Conservation (phyloP, 92 coral and sea anemone genomes). For the Siderastrea siderea region DNA sequence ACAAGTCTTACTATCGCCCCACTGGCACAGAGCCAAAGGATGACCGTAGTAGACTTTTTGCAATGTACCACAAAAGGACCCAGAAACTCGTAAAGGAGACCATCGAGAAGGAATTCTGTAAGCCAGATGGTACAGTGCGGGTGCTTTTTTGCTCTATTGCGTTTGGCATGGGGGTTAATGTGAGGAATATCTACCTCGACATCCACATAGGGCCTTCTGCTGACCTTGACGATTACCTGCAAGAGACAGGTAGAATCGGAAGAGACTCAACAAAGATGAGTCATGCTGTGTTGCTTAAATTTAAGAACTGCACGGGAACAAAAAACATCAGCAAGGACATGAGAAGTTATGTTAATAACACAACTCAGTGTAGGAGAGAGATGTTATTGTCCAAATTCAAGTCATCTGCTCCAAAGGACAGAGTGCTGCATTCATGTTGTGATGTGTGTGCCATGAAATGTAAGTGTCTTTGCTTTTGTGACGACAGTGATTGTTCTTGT, state of each 20-base stretch:
- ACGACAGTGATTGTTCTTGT: conserved; percentile 23
- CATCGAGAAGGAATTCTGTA: conserved; percentile 66
- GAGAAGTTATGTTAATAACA: conserved; percentile 58
- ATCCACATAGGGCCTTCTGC: conserved; percentile 74
- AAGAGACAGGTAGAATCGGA: conserved; percentile 78
- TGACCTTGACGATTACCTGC: conserved; percentile 68
- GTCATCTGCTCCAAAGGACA: not conserved
- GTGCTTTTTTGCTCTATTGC: conserved; percentile 70
- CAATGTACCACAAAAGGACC: conserved; percentile 69
- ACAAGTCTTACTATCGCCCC: conserved; percentile 35
- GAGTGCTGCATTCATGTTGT: conserved; percentile 55
- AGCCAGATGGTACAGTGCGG: conserved; percentile 62
- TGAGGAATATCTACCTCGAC: conserved; percentile 27
- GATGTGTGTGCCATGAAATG: conserved; percentile 68
- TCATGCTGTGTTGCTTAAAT: conserved; percentile 76
- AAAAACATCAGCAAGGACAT: conserved; percentile 55
- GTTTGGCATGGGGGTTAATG: conserved; percentile 76
- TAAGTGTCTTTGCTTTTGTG: conserved; percentile 51
- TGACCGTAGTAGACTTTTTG: conserved; percentile 66
- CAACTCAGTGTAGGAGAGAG: conserved; percentile 24
- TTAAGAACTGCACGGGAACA: conserved; percentile 48
- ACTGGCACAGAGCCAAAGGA: conserved; percentile 58
- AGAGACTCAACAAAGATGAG: conserved; percentile 16
- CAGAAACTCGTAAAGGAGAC: conserved; percentile 54
- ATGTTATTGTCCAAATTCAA: conserved; percentile 35